Conservation (phyloP, 2,113 vertebrate genomes). For the Pyxicephalus adspersus region DNA sequence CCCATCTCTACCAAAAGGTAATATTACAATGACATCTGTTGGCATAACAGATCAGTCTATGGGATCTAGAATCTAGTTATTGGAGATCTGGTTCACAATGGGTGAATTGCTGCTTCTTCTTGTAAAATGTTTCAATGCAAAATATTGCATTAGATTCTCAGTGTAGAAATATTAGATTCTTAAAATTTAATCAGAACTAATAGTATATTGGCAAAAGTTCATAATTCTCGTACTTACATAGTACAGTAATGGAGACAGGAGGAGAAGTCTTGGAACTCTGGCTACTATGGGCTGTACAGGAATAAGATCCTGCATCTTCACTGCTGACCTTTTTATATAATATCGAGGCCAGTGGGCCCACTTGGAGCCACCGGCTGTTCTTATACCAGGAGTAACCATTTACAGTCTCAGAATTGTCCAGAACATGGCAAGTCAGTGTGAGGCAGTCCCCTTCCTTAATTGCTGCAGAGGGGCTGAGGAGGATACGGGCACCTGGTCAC, state of each 20-base stretch:
- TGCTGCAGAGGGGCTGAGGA: slow-evolving; percentile 57
- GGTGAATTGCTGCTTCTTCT: too few species aligned
- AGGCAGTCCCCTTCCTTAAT: slow-evolving; percentile 63
- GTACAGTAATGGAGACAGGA: slow-evolving; percentile 59
- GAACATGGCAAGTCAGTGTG: slow-evolving; percentile 66
- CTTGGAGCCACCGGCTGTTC: slow-evolving; percentile 67
- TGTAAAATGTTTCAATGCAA: too few species aligned
- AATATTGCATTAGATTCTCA: too few species aligned
- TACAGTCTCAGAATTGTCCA: neutral
- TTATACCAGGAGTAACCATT: slow-evolving; percentile 67
- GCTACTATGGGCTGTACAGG: slow-evolving; percentile 61
- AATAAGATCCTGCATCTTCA: slow-evolving; percentile 62
- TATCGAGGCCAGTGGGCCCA: slow-evolving; percentile 51
- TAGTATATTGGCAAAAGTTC: too few species aligned
- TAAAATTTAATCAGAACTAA: too few species aligned
- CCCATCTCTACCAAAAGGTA: too few species aligned
- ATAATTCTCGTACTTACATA: slow-evolving; percentile 66
- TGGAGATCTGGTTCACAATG: too few species aligned
- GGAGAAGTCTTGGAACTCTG: slow-evolving; percentile 55
- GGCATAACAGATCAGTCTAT: too few species aligned
- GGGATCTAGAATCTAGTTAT: too few species aligned
- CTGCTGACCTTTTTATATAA: neutral
- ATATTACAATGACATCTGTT: too few species aligned
- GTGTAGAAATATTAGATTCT: neutral
- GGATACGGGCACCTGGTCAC: slow-evolving; percentile 63